A percentile compares a stretch with the other conserved stretches of the same genome.
Evolutionary conservation across 2,797 vertebrate genomes (phyloP).

Genomic region (Ispidina lecontei): DNA sequence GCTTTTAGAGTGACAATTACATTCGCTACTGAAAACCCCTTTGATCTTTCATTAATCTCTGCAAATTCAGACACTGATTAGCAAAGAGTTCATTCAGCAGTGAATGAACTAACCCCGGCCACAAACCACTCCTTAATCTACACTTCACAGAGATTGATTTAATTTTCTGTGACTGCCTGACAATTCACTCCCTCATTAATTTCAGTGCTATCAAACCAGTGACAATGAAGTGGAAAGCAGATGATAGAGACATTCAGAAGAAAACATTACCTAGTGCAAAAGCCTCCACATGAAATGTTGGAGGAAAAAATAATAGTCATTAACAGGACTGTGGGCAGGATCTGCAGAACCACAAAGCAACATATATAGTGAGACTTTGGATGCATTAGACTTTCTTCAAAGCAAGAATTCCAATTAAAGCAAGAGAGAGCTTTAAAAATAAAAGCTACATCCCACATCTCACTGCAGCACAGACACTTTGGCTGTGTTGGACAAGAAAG

Average conservation of each 20-base stretch:
- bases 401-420: constrained; percentile 53
- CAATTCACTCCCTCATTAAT: constrained; percentile 24
- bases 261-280: background rate
- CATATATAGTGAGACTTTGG: background rate
- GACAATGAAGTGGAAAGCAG: background rate
- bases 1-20: constrained; percentile 8
- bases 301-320: constrained; percentile 7
- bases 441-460: constrained; percentile 16
- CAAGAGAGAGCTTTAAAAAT: background rate
- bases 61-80: constrained; percentile 21
- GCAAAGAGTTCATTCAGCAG: background rate
- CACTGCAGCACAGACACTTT: background rate
- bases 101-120: background rate
- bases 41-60: constrained; percentile 30
- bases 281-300: background rate
- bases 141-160: background rate
- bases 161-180: constrained; percentile 30
- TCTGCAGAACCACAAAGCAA: constrained; percentile 45
- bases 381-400: constrained; percentile 25
- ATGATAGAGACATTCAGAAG: background rate
- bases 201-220: constrained; percentile 19
- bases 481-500: background rate
- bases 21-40: background rate
- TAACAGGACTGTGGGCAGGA: constrained; percentile 12
- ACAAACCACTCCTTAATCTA: constrained; percentile 21